Evolutionary conservation across 2,113 vertebrate species (phyloP).

Genomic region (Fregata magnificens): DNA sequence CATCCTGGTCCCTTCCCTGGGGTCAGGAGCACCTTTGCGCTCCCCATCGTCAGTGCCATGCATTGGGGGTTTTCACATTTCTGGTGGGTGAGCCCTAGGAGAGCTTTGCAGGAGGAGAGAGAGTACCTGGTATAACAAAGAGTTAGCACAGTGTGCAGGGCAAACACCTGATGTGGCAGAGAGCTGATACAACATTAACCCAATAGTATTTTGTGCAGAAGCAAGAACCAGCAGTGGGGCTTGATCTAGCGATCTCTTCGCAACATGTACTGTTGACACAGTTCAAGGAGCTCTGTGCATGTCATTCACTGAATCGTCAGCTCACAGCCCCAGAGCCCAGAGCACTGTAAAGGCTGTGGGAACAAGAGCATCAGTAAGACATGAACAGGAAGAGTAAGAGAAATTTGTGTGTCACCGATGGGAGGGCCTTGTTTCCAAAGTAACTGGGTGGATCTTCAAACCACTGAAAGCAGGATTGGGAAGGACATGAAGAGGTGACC

Average conservation of each 20-base stretch:
- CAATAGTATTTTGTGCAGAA: not conserved
- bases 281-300: not conserved
- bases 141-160: fast-evolving
- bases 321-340: not conserved
- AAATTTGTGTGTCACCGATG: not conserved
- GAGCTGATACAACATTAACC: not conserved
- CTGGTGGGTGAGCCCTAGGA: not conserved
- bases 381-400: not conserved
- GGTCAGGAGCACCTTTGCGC: not conserved
- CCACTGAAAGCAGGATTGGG: not conserved
- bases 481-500: not conserved
- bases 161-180: not conserved
- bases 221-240: not conserved
- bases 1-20: not conserved
- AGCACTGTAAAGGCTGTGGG: not conserved
- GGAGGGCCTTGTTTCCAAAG: constrained; percentile 17
- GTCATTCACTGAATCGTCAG: fast-evolving
- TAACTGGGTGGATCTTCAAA: constrained; percentile 10
- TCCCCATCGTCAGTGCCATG: not conserved
- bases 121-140: not conserved
- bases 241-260: not conserved
- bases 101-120: not conserved
- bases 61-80: not conserved
- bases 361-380: not conserved
- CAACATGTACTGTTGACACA: fast-evolving